Evolutionary conservation across 2,797 vertebrate species (phyloP).

Genomic region (Amblyraja radiata): DNA sequence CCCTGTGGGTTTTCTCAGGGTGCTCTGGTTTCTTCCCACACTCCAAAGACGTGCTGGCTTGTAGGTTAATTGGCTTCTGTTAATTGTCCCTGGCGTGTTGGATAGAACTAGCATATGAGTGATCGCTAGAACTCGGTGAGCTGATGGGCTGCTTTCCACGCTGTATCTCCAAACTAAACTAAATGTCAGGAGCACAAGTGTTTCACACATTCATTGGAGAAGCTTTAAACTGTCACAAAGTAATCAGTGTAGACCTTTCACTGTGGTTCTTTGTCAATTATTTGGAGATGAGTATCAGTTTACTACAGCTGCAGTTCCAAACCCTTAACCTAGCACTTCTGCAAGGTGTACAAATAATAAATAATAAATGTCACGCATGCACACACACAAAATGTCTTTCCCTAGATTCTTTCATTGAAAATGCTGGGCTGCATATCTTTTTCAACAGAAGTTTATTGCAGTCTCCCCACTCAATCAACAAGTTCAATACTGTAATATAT

Average conservation of each 20-base stretch:
- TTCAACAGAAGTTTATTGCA: slow-evolving; percentile 20
- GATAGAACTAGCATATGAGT: no score
- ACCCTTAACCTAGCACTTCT: not conserved
- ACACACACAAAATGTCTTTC: slow-evolving; percentile 19
- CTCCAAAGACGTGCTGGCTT: no score
- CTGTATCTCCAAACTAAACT: no score
- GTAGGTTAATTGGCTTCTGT: no score
- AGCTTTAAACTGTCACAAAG: not conserved
- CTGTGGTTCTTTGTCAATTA: not conserved
- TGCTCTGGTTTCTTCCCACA: no score
- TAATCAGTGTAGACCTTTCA: slow-evolving; percentile 22
- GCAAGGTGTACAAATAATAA: slow-evolving; percentile 19
- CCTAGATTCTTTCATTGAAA: not conserved
- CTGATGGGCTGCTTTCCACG: no score
- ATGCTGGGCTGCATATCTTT: not conserved
- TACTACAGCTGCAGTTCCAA: slow-evolving; percentile 9
- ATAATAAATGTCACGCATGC: not conserved
- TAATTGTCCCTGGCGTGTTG: no score
- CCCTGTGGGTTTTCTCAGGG: no score
- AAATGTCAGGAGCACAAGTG: not conserved
- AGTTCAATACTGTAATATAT: slow-evolving; percentile 41
- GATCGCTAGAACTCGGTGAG: no score
- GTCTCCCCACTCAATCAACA: slow-evolving; percentile 43
- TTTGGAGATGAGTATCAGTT: slow-evolving; percentile 18
- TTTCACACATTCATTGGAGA: not conserved